A percentile compares a stretch with the other conserved stretches of the same genome.
phyloP scores from a whole-genome alignment of 2,113 vertebrate species.

The Xerus inauris region DNA sequence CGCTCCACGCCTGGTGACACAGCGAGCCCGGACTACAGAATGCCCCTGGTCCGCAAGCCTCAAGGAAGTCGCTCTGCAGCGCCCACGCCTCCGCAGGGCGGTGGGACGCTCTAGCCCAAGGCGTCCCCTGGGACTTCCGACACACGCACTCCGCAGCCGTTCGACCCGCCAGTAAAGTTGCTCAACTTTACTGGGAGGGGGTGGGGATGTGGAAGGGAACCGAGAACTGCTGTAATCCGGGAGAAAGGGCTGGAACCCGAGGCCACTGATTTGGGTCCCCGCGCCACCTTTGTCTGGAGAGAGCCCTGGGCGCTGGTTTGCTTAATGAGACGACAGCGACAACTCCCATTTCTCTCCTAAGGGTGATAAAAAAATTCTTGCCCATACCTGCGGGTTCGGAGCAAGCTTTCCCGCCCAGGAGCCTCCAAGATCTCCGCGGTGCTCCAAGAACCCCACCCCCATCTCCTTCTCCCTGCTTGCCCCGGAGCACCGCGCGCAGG shows the following conservation, averaged over 20 bases:
- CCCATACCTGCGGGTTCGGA: neutral
- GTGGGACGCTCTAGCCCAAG: neutral
- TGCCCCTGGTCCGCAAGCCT: neutral
- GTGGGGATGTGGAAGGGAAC: neutral
- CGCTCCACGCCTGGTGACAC: conserved; percentile 64
- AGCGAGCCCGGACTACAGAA: neutral
- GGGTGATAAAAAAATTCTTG: neutral
- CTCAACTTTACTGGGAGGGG: conserved; percentile 64
- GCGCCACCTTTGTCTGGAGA: conserved; percentile 78
- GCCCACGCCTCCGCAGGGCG: neutral
- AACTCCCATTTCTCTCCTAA: neutral
- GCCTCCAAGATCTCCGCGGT: conserved; percentile 30
- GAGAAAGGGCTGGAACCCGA: neutral
- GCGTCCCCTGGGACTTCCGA: conserved; percentile 25
- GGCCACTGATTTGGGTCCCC: conserved; percentile 17
- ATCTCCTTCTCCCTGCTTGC: conserved; percentile 6
- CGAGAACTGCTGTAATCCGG: neutral
- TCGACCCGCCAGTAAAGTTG: conserved; percentile 47
- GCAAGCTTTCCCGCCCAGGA: conserved; percentile 77
- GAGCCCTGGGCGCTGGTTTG: neutral
- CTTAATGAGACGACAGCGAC: neutral
- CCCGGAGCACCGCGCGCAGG: conserved; percentile 49
- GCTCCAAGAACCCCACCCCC: conserved; percentile 72
- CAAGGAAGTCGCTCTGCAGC: neutral
- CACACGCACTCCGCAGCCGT: neutral